These are phyloP conservation scores for Aphodius granarius DNA, from an alignment of 2,888 invertebrate genomes.

Conservation along the genomic window DNA sequence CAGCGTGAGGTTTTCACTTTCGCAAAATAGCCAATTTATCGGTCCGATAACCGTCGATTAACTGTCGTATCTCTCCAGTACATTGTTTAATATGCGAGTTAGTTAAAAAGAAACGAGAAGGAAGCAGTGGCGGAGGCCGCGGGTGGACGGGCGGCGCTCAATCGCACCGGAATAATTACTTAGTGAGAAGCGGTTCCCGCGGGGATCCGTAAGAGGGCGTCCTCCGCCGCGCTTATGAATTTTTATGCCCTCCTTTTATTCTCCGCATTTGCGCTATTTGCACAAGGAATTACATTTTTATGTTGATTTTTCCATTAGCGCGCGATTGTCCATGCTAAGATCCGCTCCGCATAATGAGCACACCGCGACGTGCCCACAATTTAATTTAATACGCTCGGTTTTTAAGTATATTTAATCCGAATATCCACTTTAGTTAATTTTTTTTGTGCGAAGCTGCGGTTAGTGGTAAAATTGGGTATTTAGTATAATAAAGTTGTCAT, in stretches of 20 bases:
- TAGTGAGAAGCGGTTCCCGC: slow-evolving; percentile 1
- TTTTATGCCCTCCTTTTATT: slow-evolving; percentile 2
- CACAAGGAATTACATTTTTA: slow-evolving; percentile 1
- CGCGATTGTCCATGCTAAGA: background rate
- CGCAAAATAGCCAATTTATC: background rate
- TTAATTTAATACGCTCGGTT: background rate
- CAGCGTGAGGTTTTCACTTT: background rate
- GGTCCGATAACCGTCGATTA: background rate
- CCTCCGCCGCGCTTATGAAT: background rate
- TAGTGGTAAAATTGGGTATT: too few relatives aligned
- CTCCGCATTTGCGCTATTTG: background rate
- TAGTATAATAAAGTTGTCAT: too few relatives aligned
- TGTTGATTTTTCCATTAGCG: background rate
- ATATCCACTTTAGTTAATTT: too few relatives aligned
- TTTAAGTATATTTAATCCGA: background rate
- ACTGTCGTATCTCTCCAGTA: background rate
- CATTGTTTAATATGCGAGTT: slow-evolving; percentile 3
- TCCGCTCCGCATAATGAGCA: background rate
- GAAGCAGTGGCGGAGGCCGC: background rate
- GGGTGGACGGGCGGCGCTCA: background rate
- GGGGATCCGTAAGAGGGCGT: slow-evolving; percentile 4
- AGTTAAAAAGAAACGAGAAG: background rate
- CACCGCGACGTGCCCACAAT: background rate
- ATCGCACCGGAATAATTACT: background rate
- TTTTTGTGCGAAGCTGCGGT: too few relatives aligned